phyloP scores from a whole-genome alignment of 2,888 invertebrate species.

The Cephonodes hylas region DNA sequence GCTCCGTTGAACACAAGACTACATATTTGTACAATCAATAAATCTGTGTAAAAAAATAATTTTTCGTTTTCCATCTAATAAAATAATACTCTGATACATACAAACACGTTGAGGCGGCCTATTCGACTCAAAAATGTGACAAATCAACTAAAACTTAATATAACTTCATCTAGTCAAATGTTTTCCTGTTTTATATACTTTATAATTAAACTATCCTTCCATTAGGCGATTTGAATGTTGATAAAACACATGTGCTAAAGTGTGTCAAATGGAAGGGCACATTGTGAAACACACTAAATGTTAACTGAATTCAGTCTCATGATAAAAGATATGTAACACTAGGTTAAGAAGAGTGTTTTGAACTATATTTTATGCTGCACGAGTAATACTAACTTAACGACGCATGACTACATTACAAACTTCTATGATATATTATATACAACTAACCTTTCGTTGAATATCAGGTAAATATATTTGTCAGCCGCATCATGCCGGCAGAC shows the following conservation, averaged over 20 bases:
- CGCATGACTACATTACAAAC: neutral
- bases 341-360: neutral
- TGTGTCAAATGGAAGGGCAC: neutral
- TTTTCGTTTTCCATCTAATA: neutral
- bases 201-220: neutral
- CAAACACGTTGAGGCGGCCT: neutral
- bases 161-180: neutral
- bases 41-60: slow-evolving; percentile 15
- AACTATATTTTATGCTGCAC: slow-evolving; percentile 1
- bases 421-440: neutral
- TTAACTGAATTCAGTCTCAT: slow-evolving; percentile 10
- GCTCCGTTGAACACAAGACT: neutral
- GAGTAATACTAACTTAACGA: neutral
- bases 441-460: slow-evolving; percentile 4
- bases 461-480: neutral
- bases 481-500: neutral
- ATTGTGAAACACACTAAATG: neutral
- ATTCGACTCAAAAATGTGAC: neutral
- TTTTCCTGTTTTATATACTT: neutral
- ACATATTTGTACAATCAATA: slow-evolving; percentile 3
- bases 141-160: neutral
- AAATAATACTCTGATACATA: neutral
- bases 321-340: slow-evolving; percentile 9
- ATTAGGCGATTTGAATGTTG: neutral
- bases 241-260: neutral